Base-by-base conservation (phyloP, 1,140 invertebrate species). In the Brachionus plicatilis region DNA sequence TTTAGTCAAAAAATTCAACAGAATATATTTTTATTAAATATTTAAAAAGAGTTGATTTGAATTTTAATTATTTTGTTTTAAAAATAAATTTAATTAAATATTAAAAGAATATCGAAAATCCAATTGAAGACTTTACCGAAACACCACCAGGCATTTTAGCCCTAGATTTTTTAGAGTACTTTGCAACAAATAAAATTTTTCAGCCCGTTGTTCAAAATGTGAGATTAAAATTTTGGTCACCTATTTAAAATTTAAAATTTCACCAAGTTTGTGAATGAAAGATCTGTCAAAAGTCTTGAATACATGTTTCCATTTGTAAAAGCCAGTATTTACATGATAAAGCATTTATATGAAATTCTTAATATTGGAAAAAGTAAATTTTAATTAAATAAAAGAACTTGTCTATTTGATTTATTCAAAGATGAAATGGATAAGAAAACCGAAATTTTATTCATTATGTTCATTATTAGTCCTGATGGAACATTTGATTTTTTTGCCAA, bases 381-480 rank as follows among this genome's bases (percentile, higher is more conserved):
- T 68, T 14, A 14, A 37, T 3, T 3, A 27, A 24, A 66, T 9
- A 0, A 6, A 66, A 12, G 29, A 24, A 11, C 27, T 29, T 66
- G 11, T 9, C 7, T 12, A 66, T 8, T 12, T 12, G n/a, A 37
- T 70, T 70, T 43, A 11, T 75, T 27, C 27, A n/a, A n/a, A 76
- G 72, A 76, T 37, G 43, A 50, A 50, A 29, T 76, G 9, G 45
- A 76, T 27, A 24, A 76, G 33, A 20, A 76, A 29, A 41, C 20
- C 65, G 79, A 82, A 45, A 82, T 82, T 60, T 65, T 82, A 47
- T 82, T 82, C 33, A 65, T 82, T 41, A 27, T 82, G 24, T 82
- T 82, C 29, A 82, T 56, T 3, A 60, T 82, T 14, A 68, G 43
- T 65, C 33, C 53, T 33, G 79, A 82, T 45, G 79, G 79, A 33